Evolutionary conservation across 2,888 invertebrate species (phyloP).

Genomic region (Polietes domitor): DNA sequence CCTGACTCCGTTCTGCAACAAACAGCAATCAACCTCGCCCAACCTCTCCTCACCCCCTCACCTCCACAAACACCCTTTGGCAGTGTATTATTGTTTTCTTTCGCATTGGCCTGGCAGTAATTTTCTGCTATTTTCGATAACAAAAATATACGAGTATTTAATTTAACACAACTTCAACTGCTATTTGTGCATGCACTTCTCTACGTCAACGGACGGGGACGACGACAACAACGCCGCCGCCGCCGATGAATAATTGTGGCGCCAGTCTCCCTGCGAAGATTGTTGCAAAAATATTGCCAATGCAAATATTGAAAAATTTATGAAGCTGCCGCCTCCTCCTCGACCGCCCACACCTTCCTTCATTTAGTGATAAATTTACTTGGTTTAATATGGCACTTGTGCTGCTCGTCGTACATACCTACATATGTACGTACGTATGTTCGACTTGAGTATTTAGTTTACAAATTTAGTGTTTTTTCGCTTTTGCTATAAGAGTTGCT

Average conservation of each 20-base stretch:
- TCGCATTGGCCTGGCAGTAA: not conserved
- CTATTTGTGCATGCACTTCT: not conserved
- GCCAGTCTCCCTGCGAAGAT: conserved; percentile 60
- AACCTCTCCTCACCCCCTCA: not conserved
- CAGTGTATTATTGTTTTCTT: conserved; percentile 1
- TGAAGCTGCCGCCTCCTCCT: not conserved
- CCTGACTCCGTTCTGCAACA: not conserved
- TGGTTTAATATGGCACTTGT: conserved; percentile 37
- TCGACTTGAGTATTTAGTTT: conserved; percentile 5
- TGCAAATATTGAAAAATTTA: conserved; percentile 45
- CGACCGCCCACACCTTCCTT: conserved; percentile 41
- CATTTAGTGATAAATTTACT: conserved; percentile 53
- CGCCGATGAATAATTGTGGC: conserved; percentile 62
- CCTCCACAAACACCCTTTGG: not conserved
- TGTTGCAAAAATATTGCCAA: conserved; percentile 46
- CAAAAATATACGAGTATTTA: conserved; percentile 6
- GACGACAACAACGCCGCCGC: not conserved
- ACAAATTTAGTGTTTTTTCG: not conserved
- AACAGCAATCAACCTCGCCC: not conserved
- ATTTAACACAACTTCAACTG: too few relatives aligned
- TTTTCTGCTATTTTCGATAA: conserved; percentile 1
- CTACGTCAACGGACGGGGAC: not conserved
- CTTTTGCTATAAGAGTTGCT: too few relatives aligned
- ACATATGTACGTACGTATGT: not conserved
- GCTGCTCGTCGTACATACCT: not conserved